Base-by-base conservation (phyloP, 2,113 vertebrate genomes). In the Tupaia chinensis region DNA sequence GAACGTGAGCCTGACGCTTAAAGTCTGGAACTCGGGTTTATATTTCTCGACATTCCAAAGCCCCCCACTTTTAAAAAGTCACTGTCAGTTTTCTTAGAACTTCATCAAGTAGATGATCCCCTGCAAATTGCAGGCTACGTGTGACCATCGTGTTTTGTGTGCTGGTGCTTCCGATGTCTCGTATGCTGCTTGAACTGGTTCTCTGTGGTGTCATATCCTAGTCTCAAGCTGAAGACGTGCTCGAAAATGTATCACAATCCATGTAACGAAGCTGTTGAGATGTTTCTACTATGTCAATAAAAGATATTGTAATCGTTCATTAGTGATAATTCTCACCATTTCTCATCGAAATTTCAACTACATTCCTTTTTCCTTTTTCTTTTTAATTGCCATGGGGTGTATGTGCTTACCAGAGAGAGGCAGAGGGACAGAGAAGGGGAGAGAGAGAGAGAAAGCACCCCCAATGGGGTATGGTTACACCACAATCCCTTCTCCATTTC, bases 241-340 rank as follows among this genome's bases (percentile, higher is more conserved):
- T 34, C 74, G 77, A 77, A 85, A 68, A 66, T 5, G 23, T 92
- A 29, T 69, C 44, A 80, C 56, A 83, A 7, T 44, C 9, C 58
- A 16, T 22, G 53, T 73, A 34, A 32, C 15, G 58, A 29, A 61
- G 72, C 22, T 15, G 15, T 54, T 77, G 22, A 90, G 72, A 61
- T 68, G 60, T 89, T 91, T 65, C 60, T 77, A 44, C 66, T 66
- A 73, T 3, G 44, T 74, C 84, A 95, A 92, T 97, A 94, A 96
- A 96, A 73, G 68, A 79, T 81, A 34, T 14, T 54, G 22, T 70
- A 79, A 69, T 29, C 87, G 25, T 93, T 85, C 20, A 9, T 1
- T 29, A 23, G 44, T 29, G 44, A 44, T 4, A 20, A 6, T 65
- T 73, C 32, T 54, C 9, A 56, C 80, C 95, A 44, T 91, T 90